Conservation (phyloP, 2,113 vertebrate genomes). For the Lota lota region DNA sequence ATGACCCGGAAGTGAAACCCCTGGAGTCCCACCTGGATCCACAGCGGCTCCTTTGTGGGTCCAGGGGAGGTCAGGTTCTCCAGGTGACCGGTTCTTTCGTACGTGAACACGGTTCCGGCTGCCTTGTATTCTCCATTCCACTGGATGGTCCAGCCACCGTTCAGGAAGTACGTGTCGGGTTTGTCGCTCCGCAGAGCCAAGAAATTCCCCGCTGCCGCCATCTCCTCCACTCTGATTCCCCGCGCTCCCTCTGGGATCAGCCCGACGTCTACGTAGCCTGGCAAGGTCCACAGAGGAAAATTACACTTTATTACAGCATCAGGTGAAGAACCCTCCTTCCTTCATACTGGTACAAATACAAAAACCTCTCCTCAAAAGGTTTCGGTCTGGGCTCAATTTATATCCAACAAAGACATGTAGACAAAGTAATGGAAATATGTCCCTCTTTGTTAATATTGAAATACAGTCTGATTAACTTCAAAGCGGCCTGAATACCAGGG, state of each 20-base stretch:
- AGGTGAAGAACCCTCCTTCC: no score
- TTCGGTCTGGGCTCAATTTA: no score
- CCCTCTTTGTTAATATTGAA: no score
- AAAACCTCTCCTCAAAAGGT: background rate
- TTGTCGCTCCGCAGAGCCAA: slow-evolving; percentile 85
- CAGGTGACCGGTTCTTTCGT: slow-evolving; percentile 81
- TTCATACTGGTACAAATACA: background rate
- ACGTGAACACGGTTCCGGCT: slow-evolving; percentile 91
- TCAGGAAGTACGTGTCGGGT: slow-evolving; percentile 88
- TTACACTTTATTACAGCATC: background rate
- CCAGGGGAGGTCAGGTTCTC: slow-evolving; percentile 93
- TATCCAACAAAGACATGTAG: no score
- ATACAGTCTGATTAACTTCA: background rate
- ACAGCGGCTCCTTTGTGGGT: slow-evolving; percentile 86
- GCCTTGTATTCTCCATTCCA: slow-evolving; percentile 91
- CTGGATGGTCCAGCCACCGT: slow-evolving; percentile 93
- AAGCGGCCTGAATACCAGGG: background rate
- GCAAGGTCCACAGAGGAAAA: background rate
- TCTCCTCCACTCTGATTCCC: slow-evolving; percentile 86
- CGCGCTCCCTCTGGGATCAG: slow-evolving; percentile 87
- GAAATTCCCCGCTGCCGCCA: slow-evolving; percentile 88
- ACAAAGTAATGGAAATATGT: no score
- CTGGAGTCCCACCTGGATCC: slow-evolving; percentile 91
- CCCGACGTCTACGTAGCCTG: slow-evolving; percentile 92
- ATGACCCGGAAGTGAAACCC: no score